phyloP scores from a whole-genome alignment of 2,888 invertebrate species.

The Scaptomyza tumidula region DNA sequence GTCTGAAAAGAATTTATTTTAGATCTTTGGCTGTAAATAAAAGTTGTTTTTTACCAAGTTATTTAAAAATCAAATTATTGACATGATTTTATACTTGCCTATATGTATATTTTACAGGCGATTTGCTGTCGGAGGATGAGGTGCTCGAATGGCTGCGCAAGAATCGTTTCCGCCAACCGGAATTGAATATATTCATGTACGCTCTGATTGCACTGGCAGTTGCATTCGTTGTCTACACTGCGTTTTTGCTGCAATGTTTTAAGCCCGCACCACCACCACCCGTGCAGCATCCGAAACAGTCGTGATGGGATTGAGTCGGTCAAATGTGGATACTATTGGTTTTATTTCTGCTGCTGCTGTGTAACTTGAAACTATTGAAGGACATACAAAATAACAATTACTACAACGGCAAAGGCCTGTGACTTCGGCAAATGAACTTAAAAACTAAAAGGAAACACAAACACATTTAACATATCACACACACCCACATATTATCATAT shows the following conservation, averaged over 20 bases:
- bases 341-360: slow-evolving; percentile 35
- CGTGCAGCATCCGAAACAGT: slow-evolving; percentile 84
- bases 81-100: no score
- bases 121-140: slow-evolving; percentile 92
- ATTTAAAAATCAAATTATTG: no score
- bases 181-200: slow-evolving; percentile 97
- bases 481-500: slow-evolving; percentile 32
- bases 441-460: slow-evolving; percentile 32
- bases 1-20: no score
- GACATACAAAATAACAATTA: slow-evolving; percentile 36
- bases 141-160: slow-evolving; percentile 96
- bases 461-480: slow-evolving; percentile 12
- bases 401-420: slow-evolving; percentile 9
- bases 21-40: no score
- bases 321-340: slow-evolving; percentile 38
- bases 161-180: slow-evolving; percentile 96
- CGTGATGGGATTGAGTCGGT: slow-evolving; percentile 70
- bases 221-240: slow-evolving; percentile 95
- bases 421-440: slow-evolving; percentile 35
- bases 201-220: slow-evolving; percentile 93
- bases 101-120: slow-evolving; percentile 86
- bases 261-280: slow-evolving; percentile 89
- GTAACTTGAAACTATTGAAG: slow-evolving; percentile 39
- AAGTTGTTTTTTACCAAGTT: no score
- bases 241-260: slow-evolving; percentile 95